Base-by-base conservation (phyloP, 2,113 vertebrate genomes). In the Hyaena hyaena region DNA sequence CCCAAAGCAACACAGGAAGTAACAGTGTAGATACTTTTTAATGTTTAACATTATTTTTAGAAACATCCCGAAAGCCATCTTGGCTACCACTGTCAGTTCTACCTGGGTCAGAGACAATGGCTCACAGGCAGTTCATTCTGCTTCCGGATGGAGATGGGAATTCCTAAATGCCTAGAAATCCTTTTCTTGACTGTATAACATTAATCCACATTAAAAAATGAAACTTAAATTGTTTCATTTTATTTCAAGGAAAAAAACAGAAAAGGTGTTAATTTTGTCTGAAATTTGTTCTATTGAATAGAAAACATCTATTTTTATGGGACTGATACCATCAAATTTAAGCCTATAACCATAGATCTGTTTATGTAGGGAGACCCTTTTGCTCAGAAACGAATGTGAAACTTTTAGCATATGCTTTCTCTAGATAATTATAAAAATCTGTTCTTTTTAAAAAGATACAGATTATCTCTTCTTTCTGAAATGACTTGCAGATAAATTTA, bases 401-500 rank as follows among this genome's bases (percentile, higher is more conserved):
- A 63, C 10, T 80, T 90, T 35, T 31, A 33, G 10, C 9, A n/a
- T 90, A 39, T 14, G 7, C 31, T 66, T 68, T 65, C 73, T 45
- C 28, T 66, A 68, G 61, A 39, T 69, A 84, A 88, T 93, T 93
- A 33, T 35, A 9, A 73, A 84, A 90, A 76, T 8, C 69, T 23
- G 4, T n/a, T 83, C 11, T 90, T 16, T n/a, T 63, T 31, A 76
- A 63, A 73, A 74, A 68, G 53, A 86, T 33, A 48, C 3, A 33
- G 7, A 45, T 53, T 16, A 5, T 63, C 14, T 88, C 0, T 10
- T 74, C 45, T 61, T 61, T 96, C 23, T 77, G 68, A 97, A 89
- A 79, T 73, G 26, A 86, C 5, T 84, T 71, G 33, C 15, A 95
- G 43, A 73, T 58, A 74, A 80, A 91, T 74, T 63, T 58, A 53